phyloP scores from a whole-genome alignment of 2,113 vertebrate species.

The Bufo gargarizans region DNA sequence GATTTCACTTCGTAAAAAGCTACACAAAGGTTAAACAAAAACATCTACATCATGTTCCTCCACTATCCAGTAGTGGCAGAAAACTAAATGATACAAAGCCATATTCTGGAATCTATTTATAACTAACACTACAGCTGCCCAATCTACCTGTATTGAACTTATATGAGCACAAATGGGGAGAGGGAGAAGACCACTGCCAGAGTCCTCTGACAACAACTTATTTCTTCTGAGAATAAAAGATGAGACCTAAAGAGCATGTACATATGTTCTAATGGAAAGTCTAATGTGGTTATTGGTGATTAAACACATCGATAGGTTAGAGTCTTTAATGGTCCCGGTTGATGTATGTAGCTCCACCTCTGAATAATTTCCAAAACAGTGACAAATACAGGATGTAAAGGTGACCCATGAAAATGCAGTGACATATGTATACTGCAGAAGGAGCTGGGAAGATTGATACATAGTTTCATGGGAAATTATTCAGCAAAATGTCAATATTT shows the following conservation, averaged over 20 bases:
- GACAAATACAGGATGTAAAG: background rate
- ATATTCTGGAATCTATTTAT: background rate
- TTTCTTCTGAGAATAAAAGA: no score
- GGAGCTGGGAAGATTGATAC: no score
- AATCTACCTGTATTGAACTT: background rate
- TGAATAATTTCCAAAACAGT: background rate
- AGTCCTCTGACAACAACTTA: no score
- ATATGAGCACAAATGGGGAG: no score
- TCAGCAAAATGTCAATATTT: no score
- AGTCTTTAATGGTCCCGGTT: background rate
- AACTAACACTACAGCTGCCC: background rate
- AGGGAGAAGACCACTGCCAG: no score
- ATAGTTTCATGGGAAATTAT: no score
- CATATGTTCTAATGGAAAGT: background rate
- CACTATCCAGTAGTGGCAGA: conserved; percentile 38
- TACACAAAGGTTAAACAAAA: background rate
- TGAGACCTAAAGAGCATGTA: background rate
- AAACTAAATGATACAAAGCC: background rate
- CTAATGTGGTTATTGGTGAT: background rate
- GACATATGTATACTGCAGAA: background rate
- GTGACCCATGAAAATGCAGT: background rate
- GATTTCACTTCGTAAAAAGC: background rate
- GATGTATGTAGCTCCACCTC: background rate
- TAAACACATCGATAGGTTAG: no score
- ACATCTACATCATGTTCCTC: background rate